Evolutionary conservation across 2,113 vertebrate genomes (phyloP).

Genomic region (Pantherophis guttatus): DNA sequence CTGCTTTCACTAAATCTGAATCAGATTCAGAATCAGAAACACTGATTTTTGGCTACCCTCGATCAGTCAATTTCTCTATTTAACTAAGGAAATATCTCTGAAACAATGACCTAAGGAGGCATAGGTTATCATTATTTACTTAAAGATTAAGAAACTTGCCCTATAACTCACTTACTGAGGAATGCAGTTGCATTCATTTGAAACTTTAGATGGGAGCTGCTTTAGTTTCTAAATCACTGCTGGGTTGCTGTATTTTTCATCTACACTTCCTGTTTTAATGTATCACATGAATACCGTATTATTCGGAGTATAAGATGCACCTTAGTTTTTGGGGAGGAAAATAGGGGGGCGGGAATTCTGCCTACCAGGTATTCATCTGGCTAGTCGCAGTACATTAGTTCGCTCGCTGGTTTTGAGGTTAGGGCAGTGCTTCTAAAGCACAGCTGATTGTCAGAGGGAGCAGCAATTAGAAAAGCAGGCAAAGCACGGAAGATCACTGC

Average conservation of each 20-base stretch:
- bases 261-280: neutral
- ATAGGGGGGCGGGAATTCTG: no score
- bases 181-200: neutral
- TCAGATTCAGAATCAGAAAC: neutral
- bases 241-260: neutral
- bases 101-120: neutral
- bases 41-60: neutral
- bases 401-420: no score
- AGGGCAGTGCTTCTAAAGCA: no score
- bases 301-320: no score
- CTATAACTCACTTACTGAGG: neutral
- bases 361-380: no score
- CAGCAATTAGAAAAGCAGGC: no score
- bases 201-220: neutral
- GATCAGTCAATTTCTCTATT: neutral
- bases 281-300: neutral
- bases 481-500: no score
- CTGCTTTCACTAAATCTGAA: neutral
- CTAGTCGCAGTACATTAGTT: no score
- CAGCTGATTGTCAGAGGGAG: no score
- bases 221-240: neutral
- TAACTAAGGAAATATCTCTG: neutral
- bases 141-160: neutral
- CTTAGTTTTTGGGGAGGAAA: no score
- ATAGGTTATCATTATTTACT: neutral